phyloP scores from a whole-genome alignment of 2,797 vertebrate genomes.

The Malurus splendens region DNA sequence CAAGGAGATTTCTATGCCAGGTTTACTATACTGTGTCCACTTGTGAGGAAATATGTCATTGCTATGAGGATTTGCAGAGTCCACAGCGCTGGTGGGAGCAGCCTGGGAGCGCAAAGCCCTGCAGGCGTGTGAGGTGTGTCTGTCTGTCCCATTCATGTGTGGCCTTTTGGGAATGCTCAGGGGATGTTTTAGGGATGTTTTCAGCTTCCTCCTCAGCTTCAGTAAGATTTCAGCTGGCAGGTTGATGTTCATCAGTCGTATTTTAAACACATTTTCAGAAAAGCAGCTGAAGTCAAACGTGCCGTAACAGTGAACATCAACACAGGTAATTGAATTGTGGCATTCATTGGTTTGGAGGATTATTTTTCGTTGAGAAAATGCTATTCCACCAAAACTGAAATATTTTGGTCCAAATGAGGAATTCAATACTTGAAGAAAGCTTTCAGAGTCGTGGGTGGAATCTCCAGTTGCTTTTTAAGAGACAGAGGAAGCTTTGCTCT shows the following conservation, averaged over 20 bases:
- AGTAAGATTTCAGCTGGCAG: rapidly evolving
- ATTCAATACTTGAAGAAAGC: not conserved
- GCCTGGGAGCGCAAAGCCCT: not conserved
- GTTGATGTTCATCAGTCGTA: not conserved
- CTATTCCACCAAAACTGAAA: rapidly evolving
- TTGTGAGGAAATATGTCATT: not conserved
- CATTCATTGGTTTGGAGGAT: not conserved
- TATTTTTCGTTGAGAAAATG: not conserved
- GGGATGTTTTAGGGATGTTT: not conserved
- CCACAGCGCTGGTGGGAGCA: not conserved
- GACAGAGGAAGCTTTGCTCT: not conserved
- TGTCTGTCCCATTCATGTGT: not conserved
- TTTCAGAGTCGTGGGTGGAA: not conserved
- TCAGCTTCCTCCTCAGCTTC: not conserved
- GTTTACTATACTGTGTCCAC: not conserved
- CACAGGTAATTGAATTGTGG: too few relatives aligned
- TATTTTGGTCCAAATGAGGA: not conserved
- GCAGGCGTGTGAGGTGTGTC: not conserved
- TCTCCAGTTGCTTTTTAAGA: not conserved
- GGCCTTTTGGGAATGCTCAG: not conserved
- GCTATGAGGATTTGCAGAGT: not conserved
- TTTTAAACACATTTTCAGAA: not conserved
- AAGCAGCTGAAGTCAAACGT: not conserved
- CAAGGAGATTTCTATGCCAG: slow-evolving; percentile 13
- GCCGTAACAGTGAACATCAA: rapidly evolving